Evolutionary conservation across 2,113 vertebrate species (phyloP).

Genomic region (Pagrus major): DNA sequence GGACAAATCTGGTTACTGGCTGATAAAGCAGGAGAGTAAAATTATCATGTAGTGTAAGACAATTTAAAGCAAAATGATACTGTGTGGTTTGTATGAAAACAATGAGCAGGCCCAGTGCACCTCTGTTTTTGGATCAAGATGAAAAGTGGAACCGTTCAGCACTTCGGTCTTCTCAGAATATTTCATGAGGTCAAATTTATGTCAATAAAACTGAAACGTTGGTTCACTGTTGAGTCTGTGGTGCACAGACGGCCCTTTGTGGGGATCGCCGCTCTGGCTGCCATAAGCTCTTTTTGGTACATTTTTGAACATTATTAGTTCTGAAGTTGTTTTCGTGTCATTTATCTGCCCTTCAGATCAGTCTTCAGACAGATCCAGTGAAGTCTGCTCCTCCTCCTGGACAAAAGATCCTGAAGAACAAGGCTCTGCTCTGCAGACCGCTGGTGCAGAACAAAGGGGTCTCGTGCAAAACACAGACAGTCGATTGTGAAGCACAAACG

Average conservation of each 20-base stretch:
- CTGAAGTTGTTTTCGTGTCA: background rate
- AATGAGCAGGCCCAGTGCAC: background rate
- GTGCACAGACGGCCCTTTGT: too few species aligned
- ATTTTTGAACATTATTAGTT: background rate
- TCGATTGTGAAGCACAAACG: conserved; percentile 91
- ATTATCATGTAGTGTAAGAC: too few species aligned
- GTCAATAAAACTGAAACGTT: too few species aligned
- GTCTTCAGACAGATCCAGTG: conserved; percentile 90
- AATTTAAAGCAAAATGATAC: too few species aligned
- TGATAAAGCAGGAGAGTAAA: too few species aligned
- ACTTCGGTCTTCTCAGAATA: background rate
- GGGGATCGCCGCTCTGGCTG: too few species aligned
- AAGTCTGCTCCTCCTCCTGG: conserved; percentile 82
- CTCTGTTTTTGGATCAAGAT: background rate
- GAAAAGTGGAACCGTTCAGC: background rate
- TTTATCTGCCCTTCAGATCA: conserved; percentile 79
- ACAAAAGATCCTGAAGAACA: conserved; percentile 94
- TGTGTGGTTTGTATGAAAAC: too few species aligned
- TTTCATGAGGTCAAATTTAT: background rate
- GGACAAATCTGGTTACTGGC: too few species aligned
- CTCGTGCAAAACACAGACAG: conserved; percentile 92
- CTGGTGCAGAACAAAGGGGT: conserved; percentile 96
- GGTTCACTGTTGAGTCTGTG: background rate
- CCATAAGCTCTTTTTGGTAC: too few species aligned
- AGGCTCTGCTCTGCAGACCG: conserved; percentile 94